Conservation (phyloP, 2,797 vertebrate genomes). For the Odontamblyopus rebecca region DNA sequence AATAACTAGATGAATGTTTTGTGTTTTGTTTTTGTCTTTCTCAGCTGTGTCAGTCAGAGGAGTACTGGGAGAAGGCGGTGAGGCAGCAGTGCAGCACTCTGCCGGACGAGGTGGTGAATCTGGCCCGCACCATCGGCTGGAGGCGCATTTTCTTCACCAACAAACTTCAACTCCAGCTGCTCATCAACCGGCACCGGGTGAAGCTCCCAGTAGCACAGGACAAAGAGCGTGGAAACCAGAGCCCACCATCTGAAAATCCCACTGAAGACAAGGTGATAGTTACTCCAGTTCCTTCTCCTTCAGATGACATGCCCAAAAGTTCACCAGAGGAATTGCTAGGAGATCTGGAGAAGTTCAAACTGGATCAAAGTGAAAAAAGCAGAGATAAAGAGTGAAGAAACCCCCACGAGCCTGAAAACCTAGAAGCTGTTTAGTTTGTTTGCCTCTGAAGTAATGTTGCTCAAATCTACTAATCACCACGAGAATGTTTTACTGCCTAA, state of each 20-base stretch:
- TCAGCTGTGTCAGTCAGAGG: constrained; percentile 79
- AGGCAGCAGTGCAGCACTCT: constrained; percentile 63
- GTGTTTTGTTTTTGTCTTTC: not conserved
- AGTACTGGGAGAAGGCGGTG: constrained; percentile 81
- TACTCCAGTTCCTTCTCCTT: not conserved
- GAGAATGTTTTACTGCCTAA: not conserved
- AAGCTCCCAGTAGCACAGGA: constrained; percentile 19
- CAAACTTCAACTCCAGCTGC: constrained; percentile 82
- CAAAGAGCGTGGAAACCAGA: not conserved
- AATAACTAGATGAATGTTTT: not conserved
- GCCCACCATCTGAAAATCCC: constrained; percentile 9
- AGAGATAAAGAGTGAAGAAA: constrained; percentile 11
- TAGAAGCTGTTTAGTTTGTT: constrained; percentile 7
- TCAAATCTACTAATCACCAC: not conserved
- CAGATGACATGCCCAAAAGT: constrained; percentile 22
- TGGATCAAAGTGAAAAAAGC: not conserved
- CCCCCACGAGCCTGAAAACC: constrained; percentile 11
- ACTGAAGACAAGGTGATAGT: not conserved
- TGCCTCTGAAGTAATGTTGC: not conserved
- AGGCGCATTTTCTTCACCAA: constrained; percentile 82
- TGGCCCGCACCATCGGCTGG: constrained; percentile 82
- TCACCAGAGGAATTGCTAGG: constrained; percentile 9
- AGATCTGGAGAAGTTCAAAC: constrained; percentile 3
- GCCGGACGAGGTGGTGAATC: constrained; percentile 73
- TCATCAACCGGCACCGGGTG: constrained; percentile 73